Percentiles rank a stretch among this genome's conserved stretches.
Conservation (phyloP, 1,140 invertebrate species). For the Calliopsis andreniformis region DNA sequence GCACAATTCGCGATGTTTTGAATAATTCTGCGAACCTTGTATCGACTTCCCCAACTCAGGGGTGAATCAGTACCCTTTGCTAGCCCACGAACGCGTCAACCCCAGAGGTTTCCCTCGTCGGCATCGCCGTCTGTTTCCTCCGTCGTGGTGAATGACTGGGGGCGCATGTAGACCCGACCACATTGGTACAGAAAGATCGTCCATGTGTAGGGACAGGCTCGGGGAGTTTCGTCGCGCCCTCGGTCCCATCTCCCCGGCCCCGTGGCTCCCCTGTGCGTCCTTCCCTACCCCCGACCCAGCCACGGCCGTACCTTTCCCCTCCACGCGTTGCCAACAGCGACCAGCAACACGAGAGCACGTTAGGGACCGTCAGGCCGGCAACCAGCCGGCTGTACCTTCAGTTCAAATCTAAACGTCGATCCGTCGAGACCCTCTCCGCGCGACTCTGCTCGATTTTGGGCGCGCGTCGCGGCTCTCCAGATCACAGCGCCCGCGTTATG, state of each 20-base stretch:
- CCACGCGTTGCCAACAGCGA: conserved; percentile 19
- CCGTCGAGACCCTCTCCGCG: conserved; percentile 11
- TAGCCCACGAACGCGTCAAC: too few species aligned
- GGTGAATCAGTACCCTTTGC: too few species aligned
- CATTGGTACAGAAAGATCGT: background rate
- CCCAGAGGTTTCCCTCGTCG: too few species aligned
- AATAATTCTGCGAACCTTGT: too few species aligned
- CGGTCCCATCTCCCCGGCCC: conserved; percentile 21
- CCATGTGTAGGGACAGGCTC: conserved; percentile 1
- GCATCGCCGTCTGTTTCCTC: background rate
- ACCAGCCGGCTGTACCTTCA: conserved; percentile 23
- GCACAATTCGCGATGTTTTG: too few species aligned
- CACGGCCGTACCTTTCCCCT: conserved; percentile 28
- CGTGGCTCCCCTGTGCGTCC: background rate
- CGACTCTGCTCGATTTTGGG: conserved; percentile 40
- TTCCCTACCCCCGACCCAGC: conserved; percentile 1
- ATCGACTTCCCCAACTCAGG: too few species aligned
- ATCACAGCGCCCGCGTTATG: conserved; percentile 1
- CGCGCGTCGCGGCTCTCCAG: conserved; percentile 41
- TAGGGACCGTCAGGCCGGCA: conserved; percentile 21
- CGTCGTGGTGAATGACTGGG: background rate
- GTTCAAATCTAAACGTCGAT: conserved; percentile 43
- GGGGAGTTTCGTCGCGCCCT: conserved; percentile 46
- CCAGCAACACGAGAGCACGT: conserved; percentile 27
- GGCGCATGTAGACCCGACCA: background rate